A percentile compares a stretch with the other conserved stretches of the same genome.
These are phyloP conservation scores for Dryococelus australis DNA, from an alignment of 2,888 invertebrate species.

Conservation along the genomic window DNA sequence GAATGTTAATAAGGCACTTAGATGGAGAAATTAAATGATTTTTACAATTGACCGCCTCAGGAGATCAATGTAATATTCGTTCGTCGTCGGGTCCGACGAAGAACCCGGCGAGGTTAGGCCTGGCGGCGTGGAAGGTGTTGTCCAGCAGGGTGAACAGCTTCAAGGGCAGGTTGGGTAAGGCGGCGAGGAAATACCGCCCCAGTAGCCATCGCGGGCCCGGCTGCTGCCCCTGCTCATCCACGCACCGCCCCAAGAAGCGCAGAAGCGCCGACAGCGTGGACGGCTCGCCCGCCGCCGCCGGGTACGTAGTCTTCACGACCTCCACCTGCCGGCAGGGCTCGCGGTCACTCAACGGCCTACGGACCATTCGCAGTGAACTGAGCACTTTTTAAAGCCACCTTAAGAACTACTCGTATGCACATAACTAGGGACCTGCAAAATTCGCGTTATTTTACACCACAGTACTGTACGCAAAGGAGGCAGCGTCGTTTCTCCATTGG, in stretches of 20 bases:
- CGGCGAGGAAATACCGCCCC: conserved; percentile 52
- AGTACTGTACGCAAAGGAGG: no score
- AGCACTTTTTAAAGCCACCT: no score
- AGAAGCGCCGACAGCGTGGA: conserved; percentile 56
- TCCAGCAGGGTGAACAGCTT: conserved; percentile 56
- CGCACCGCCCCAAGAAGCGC: conserved; percentile 51
- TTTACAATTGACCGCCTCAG: no score
- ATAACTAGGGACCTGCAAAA: no score
- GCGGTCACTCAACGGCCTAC: no score
- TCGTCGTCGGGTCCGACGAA: neutral
- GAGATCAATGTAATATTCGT: no score
- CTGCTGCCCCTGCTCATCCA: conserved; percentile 37
- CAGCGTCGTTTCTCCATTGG: no score
- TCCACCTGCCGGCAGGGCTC: conserved; percentile 42
- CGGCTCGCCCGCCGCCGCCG: conserved; percentile 48
- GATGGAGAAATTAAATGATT: no score
- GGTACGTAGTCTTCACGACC: conserved; percentile 53
- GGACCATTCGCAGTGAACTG: no score
- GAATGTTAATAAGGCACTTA: no score
- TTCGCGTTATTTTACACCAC: no score
- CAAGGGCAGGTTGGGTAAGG: conserved; percentile 56
- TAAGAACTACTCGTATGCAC: no score
- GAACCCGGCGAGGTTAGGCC: neutral
- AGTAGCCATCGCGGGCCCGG: conserved; percentile 42
- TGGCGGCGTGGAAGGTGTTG: conserved; percentile 48